A percentile compares a stretch with the other conserved stretches of the same genome.
Evolutionary conservation across 1,140 invertebrate genomes (phyloP).

Genomic region (Coptotermes formosanus): DNA sequence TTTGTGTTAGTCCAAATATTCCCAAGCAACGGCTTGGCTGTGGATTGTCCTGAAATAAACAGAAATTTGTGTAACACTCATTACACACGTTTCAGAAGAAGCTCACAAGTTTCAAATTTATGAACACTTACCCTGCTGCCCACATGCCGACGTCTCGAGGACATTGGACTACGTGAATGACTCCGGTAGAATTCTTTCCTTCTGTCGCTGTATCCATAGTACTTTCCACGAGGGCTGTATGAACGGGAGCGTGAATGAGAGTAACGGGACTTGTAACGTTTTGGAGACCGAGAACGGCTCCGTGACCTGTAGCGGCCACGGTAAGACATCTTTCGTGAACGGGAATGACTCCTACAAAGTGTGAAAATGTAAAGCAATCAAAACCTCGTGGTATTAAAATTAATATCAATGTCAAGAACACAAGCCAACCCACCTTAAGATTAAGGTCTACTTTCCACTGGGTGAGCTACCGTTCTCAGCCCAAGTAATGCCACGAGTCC

Average conservation of each 20-base stretch:
- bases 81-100: not conserved
- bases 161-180: conserved; percentile 56
- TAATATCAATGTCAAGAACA: not conserved
- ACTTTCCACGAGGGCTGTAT: conserved; percentile 38
- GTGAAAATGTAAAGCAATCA: not conserved
- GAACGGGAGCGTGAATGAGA: conserved; percentile 41
- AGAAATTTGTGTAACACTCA: not conserved
- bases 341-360: conserved; percentile 36
- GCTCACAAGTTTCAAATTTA: too few species aligned
- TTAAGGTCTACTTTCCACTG: not conserved
- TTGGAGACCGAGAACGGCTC: conserved; percentile 38
- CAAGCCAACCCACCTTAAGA: not conserved
- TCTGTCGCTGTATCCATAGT: conserved; percentile 38
- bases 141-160: conserved; percentile 56
- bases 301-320: conserved; percentile 38
- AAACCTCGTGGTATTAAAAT: not conserved
- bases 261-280: conserved; percentile 37
- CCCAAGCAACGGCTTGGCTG: conserved; percentile 86
- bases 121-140: conserved; percentile 47
- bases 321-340: conserved; percentile 38
- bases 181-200: conserved; percentile 41
- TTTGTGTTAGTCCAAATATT: conserved; percentile 70
- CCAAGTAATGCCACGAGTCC: too few species aligned
- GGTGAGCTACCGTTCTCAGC: too few species aligned
- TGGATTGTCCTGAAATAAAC: conserved; percentile 69